A percentile compares a stretch with the other conserved stretches of the same genome.
phyloP scores from a whole-genome alignment of 2,797 vertebrate species.

The Chanos chanos region DNA sequence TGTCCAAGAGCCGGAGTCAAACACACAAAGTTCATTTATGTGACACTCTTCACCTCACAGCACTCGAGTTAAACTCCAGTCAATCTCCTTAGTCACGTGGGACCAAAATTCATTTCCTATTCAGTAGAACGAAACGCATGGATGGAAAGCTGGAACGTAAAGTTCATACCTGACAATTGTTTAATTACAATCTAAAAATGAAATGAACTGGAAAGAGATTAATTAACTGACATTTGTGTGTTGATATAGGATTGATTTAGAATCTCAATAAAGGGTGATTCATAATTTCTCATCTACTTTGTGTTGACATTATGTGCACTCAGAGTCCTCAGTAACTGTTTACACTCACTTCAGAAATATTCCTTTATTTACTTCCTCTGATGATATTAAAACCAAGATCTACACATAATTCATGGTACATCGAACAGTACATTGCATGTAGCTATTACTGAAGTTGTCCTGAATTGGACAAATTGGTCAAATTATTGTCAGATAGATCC shows the following conservation, averaged over 20 bases:
- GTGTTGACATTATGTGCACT: conserved; percentile 9
- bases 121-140: conserved; percentile 22
- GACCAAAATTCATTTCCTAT: conserved; percentile 16
- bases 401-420: too few species aligned
- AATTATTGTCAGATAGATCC: too few species aligned
- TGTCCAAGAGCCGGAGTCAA: too few species aligned
- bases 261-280: conserved; percentile 3
- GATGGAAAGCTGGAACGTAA: conserved; percentile 52
- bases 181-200: conserved; percentile 46
- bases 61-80: too few species aligned
- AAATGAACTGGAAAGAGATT: conserved; percentile 38
- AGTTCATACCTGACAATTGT: conserved; percentile 54
- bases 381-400: too few species aligned
- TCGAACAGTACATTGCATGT: too few species aligned
- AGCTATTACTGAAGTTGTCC: too few species aligned
- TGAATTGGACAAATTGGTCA: too few species aligned
- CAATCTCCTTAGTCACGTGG: conserved; percentile 24
- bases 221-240: conserved; percentile 46
- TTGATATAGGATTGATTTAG: conserved; percentile 36
- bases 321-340: conserved; percentile 24
- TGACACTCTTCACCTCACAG: too few species aligned
- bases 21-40: too few species aligned
- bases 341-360: not conserved
- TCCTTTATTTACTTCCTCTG: too few species aligned
- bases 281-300: not conserved